Evolutionary conservation across 2,113 vertebrate genomes (phyloP).

Genomic region (Gambusia holbrooki): DNA sequence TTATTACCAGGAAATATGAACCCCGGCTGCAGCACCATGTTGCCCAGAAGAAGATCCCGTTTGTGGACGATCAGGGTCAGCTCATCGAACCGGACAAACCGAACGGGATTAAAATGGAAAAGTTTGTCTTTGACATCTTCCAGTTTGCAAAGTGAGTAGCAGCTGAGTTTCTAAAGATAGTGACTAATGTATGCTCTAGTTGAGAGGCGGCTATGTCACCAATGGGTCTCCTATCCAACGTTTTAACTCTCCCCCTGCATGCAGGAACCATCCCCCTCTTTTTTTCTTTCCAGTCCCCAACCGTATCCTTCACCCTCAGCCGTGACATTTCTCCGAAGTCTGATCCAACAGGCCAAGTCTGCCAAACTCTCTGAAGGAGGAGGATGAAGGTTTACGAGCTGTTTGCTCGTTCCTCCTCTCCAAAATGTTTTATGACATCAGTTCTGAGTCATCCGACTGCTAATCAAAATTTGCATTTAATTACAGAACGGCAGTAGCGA

Average conservation of each 20-base stretch:
- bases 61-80: constrained; percentile 84
- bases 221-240: constrained; percentile 4
- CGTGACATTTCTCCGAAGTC: constrained; percentile 23
- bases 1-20: constrained; percentile 83
- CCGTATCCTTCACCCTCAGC: constrained; percentile 25
- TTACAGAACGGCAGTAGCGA: constrained; percentile 57
- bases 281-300: constrained; percentile 28
- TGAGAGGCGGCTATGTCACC: constrained; percentile 15
- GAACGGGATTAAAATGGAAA: constrained; percentile 99
- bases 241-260: too few species aligned
- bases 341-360: constrained; percentile 36
- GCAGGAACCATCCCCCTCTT: constrained; percentile 7
- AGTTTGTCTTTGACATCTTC: constrained; percentile 99
- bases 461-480: constrained; percentile 62
- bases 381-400: constrained; percentile 62
- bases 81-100: constrained; percentile 91
- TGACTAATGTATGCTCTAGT: constrained; percentile 10
- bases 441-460: constrained; percentile 51
- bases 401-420: constrained; percentile 51
- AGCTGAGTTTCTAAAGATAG: constrained; percentile 8
- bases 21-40: constrained; percentile 93
- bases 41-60: constrained; percentile 95
- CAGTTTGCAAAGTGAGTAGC: constrained; percentile 93
- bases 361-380: constrained; percentile 47
- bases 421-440: constrained; percentile 60